A percentile compares a stretch with the other conserved stretches of the same genome.
Evolutionary conservation across 1,140 invertebrate species (phyloP).

Genomic region (Helicoverpa armigera): DNA sequence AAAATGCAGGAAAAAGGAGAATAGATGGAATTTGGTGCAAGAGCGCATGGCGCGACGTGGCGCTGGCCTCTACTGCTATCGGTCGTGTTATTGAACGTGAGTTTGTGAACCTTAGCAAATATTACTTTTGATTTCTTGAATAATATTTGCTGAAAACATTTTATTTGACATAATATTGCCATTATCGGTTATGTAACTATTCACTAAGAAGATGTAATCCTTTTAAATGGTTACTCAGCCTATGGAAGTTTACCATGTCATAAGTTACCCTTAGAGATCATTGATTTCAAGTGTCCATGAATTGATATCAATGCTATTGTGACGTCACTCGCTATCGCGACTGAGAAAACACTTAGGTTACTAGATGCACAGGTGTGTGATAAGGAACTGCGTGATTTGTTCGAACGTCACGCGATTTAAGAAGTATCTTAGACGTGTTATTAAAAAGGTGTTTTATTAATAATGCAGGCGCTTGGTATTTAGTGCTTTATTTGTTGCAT

Average conservation of each 20-base stretch:
- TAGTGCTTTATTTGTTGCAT: not conserved
- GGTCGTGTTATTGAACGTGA: constrained; percentile 76
- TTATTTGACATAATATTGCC: not conserved
- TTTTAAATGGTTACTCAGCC: not conserved
- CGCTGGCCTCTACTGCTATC: constrained; percentile 79
- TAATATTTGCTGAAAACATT: constrained; percentile 1
- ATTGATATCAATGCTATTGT: constrained; percentile 53
- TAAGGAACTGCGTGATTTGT: constrained; percentile 46
- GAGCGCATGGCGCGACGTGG: constrained; percentile 67
- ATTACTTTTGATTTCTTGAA: not conserved
- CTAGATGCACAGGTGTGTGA: constrained; percentile 47
- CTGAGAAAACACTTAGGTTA: constrained; percentile 47
- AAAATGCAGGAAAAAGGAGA: constrained; percentile 60
- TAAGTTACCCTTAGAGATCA: not conserved
- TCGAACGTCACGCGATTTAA: constrained; percentile 26
- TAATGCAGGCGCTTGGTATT: no score
- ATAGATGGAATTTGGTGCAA: constrained; percentile 76
- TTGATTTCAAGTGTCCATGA: constrained; percentile 41
- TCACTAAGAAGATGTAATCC: not conserved
- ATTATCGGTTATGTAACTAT: not conserved
- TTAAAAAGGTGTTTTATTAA: no score
- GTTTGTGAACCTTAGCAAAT: constrained; percentile 52
- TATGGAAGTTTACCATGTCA: not conserved
- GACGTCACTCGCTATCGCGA: constrained; percentile 49
- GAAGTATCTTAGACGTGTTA: not conserved